Evolutionary conservation across 2,797 vertebrate genomes (phyloP).

Genomic region (Microcaecilia unicolor): DNA sequence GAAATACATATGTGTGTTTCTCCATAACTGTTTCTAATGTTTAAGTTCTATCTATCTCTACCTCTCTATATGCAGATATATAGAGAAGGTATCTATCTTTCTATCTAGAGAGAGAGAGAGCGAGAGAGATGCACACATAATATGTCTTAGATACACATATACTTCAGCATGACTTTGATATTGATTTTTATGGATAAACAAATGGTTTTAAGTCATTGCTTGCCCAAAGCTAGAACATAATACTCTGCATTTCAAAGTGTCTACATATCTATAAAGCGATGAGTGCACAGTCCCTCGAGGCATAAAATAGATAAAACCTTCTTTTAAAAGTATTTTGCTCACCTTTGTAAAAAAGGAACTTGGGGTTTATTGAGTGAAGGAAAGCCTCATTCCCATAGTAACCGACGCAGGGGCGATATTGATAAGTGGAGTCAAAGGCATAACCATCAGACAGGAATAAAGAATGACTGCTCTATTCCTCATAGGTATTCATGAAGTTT

Average conservation of each 20-base stretch:
- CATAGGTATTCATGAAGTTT: constrained; percentile 36
- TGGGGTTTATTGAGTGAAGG: constrained; percentile 57
- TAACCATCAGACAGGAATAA: constrained; percentile 55
- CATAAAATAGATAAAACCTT: constrained; percentile 59
- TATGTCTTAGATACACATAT: constrained; percentile 6
- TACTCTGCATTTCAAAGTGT: constrained; percentile 76
- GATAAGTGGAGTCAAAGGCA: constrained; percentile 60
- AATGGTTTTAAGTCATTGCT: constrained; percentile 65
- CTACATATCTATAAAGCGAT: constrained; percentile 70
- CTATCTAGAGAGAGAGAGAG: too few relatives aligned
- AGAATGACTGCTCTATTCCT: constrained; percentile 46
- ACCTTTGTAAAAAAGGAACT: constrained; percentile 66
- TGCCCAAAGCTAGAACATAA: constrained; percentile 81
- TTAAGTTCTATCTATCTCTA: too few relatives aligned
- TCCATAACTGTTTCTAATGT: too few relatives aligned
- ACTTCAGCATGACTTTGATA: constrained; percentile 44
- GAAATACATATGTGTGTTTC: too few relatives aligned
- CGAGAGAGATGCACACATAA: too few relatives aligned
- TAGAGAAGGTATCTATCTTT: too few relatives aligned
- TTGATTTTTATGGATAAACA: constrained; percentile 62
- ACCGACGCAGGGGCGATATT: constrained; percentile 54
- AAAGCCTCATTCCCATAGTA: constrained; percentile 55
- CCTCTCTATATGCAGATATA: neutral
- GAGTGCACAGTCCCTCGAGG: constrained; percentile 66
- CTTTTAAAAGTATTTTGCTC: constrained; percentile 77